phyloP scores from a whole-genome alignment of 2,113 vertebrate species.

The Paraplagusia blochii region DNA sequence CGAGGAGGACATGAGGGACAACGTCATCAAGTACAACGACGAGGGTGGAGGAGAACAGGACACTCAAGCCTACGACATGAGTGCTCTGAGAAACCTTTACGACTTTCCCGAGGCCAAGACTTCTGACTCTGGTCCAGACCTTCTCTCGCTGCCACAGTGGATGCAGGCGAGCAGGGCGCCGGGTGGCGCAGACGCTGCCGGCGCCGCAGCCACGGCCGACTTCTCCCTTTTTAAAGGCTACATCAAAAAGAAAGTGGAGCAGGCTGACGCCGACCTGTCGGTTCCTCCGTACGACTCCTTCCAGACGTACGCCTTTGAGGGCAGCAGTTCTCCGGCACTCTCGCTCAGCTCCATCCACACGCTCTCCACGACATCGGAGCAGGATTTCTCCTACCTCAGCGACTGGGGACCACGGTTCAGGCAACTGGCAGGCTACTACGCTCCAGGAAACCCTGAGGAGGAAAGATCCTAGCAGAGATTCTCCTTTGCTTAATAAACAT shows the following conservation, averaged over 20 bases:
- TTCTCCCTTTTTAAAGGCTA: conserved; percentile 96
- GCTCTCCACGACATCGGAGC: conserved; percentile 88
- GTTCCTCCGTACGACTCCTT: conserved; percentile 98
- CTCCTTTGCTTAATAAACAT: conserved; percentile 38
- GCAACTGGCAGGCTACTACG: conserved; percentile 91
- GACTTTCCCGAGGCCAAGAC: conserved; percentile 91
- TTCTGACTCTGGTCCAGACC: conserved; percentile 80
- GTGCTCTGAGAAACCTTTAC: conserved; percentile 92
- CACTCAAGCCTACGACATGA: conserved; percentile 99
- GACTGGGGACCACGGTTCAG: conserved; percentile 94
- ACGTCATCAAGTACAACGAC: conserved; percentile 99
- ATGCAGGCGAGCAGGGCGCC: conserved; percentile 68
- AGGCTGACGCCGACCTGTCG: conserved; percentile 89
- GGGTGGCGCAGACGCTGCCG: conserved; percentile 36
- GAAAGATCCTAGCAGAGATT: conserved; percentile 83
- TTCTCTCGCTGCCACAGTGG: conserved; percentile 85
- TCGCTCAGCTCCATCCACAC: conserved; percentile 97
- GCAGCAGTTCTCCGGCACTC: conserved; percentile 84
- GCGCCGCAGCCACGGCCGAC: conserved; percentile 78
- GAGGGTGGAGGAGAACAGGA: conserved; percentile 98
- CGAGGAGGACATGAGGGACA: conserved; percentile 98
- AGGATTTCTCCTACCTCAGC: conserved; percentile 95
- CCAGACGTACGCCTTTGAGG: conserved; percentile 98
- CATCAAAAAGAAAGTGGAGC: conserved; percentile 94
- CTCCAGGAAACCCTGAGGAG: conserved; percentile 79